phyloP scores from a whole-genome alignment of 2,113 vertebrate species.

The Merops nubicus region DNA sequence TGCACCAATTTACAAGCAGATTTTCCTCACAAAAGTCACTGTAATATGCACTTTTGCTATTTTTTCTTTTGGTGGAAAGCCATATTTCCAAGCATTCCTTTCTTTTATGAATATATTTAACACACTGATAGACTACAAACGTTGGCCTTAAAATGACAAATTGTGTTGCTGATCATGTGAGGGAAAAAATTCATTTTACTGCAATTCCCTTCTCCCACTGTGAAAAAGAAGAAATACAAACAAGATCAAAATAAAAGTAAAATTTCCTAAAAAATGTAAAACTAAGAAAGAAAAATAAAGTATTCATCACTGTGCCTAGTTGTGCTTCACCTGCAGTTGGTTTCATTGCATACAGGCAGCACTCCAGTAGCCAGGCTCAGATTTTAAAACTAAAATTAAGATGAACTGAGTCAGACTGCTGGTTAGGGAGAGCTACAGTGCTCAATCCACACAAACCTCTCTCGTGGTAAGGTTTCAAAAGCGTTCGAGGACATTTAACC shows the following conservation, averaged over 20 bases:
- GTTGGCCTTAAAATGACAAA: neutral
- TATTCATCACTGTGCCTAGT: neutral
- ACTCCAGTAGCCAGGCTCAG: neutral
- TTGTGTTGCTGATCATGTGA: rapidly evolving
- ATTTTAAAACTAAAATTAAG: neutral
- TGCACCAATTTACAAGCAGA: neutral
- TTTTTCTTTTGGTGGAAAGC: neutral
- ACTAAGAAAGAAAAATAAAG: neutral
- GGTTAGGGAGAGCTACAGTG: neutral
- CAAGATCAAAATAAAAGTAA: neutral
- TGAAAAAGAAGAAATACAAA: neutral
- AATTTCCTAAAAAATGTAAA: neutral
- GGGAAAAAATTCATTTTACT: neutral
- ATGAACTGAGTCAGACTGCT: neutral
- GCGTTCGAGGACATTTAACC: neutral
- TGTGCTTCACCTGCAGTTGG: neutral
- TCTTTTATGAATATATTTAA: neutral
- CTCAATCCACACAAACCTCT: neutral
- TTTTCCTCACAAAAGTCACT: neutral
- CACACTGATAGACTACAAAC: neutral
- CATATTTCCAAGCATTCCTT: neutral
- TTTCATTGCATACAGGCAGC: neutral
- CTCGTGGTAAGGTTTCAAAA: neutral
- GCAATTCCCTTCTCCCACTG: neutral
- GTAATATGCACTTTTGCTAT: neutral